phyloP scores from a whole-genome alignment of 2,113 vertebrate species.

The Ellobius talpinus region DNA sequence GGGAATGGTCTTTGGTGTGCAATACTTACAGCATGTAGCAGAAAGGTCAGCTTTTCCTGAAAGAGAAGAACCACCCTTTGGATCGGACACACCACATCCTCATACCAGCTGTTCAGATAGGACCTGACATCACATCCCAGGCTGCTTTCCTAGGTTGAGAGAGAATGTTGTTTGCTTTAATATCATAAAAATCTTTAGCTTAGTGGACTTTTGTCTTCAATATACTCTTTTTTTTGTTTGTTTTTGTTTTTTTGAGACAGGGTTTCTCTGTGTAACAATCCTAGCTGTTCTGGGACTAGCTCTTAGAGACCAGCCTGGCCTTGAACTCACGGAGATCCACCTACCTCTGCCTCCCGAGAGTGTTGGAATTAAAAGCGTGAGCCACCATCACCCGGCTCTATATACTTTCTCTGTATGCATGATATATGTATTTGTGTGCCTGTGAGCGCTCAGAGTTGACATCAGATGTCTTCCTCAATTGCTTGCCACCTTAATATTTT shows the following conservation, averaged over 20 bases:
- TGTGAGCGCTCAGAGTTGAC: background rate
- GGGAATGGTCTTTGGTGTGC: background rate
- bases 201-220: slow-evolving; percentile 1
- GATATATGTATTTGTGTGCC: background rate
- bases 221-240: background rate
- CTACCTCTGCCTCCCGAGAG: no score
- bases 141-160: slow-evolving; percentile 82
- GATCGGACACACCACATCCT: slow-evolving; percentile 94
- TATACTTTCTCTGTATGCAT: background rate
- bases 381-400: background rate
- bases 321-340: no score
- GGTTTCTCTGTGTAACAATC: no score
- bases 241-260: no score
- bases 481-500: background rate
- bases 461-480: background rate
- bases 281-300: no score
- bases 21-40: slow-evolving; percentile 95
- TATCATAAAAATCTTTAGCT: background rate
- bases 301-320: no score
- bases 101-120: slow-evolving; percentile 94
- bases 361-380: no score
- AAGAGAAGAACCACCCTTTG: slow-evolving; percentile 94
- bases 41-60: slow-evolving; percentile 91
- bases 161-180: slow-evolving; percentile 68
- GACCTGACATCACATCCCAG: slow-evolving; percentile 89